Evolutionary conservation across 30 jellyfish, hydroid and myxozoan genomes (phyloP), one percentile per base, ranked within the genome.

Genomic region (Cassiopea xamachana): DNA sequence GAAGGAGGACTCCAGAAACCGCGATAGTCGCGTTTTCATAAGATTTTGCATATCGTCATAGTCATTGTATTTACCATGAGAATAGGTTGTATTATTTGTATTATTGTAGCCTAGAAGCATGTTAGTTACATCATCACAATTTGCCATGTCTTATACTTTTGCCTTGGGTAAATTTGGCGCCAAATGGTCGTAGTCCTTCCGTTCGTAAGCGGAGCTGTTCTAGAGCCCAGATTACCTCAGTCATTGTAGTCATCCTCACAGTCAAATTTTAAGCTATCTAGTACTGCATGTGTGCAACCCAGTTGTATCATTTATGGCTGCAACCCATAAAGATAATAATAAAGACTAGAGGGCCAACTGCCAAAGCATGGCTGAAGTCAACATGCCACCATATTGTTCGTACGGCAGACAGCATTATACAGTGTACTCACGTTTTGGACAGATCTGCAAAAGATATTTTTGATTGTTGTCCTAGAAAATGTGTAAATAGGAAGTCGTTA

Each of bases 311-410:
- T 27, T 27, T 27, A 27, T 27, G 39, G 39, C 39, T 27, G 64
- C 64, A 6, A 55, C 12, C 64, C 64, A 55, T 55, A 55, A 10
- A 55, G 64, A 55, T 55, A 17, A 27, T 43, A 69, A 17, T 43
- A 69, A 69, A 69, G 46, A 18, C 78, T 43, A 69, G 48, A 69
- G 48, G 48, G 46, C 48, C 17, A 43, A 43, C 78, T 17, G 48
- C 48, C 78, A 8, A 18, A 69, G 78, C 48, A 10, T 3, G 64
- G 64, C 64, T 55, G 64, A 55, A 55, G 64, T 55, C 64, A 55
- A 69, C 78, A 6, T 43, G 46, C 78, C 78, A 14, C 78, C 48
- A 69, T 69, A 18, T 69, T 17, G 78, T 69, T 69, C 78, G 48
- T 69, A 69, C 78, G 78, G 78, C 78, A 43, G 15, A 69, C 8